A percentile compares a stretch with the other conserved stretches of the same genome.
Evolutionary conservation across 1,140 invertebrate species (phyloP).

Genomic region (Drosophila pandora): DNA sequence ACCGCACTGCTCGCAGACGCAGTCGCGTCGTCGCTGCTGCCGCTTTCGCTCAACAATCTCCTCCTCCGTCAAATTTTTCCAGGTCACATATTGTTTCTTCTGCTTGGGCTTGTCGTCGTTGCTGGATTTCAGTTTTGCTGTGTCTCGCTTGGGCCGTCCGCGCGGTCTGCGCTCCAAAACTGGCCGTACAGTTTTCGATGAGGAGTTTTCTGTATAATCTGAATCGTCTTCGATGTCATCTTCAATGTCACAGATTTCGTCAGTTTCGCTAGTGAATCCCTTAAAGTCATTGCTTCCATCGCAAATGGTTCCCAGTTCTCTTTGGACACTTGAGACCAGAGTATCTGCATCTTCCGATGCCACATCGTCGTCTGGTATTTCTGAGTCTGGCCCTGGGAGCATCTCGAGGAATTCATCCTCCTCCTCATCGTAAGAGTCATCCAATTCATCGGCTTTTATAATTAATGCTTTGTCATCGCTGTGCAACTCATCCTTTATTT

Average conservation of each 20-base stretch:
- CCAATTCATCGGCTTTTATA: background rate
- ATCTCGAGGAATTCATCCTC: background rate
- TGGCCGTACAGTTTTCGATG: background rate
- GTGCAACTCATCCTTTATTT: conserved; percentile 4
- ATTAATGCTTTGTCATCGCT: background rate
- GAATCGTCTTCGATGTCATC: background rate
- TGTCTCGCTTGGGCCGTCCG: conserved; percentile 1
- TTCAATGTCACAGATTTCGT: background rate
- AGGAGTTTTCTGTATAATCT: background rate
- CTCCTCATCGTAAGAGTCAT: background rate
- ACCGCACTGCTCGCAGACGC: conserved; percentile 66
- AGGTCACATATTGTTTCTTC: conserved; percentile 53
- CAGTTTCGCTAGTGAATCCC: conserved; percentile 3
- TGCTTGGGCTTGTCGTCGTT: background rate
- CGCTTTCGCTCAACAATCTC: conserved; percentile 50
- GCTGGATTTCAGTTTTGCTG: background rate
- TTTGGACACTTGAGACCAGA: conserved; percentile 15
- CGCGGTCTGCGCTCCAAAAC: background rate
- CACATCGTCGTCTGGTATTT: conserved; percentile 4
- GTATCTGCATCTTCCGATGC: conserved; percentile 28
- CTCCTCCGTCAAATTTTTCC: conserved; percentile 67
- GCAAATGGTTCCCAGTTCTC: conserved; percentile 41
- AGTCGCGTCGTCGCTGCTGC: conserved; percentile 53
- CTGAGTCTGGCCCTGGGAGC: background rate
- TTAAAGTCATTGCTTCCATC: conserved; percentile 20